Base-by-base conservation (phyloP, 2,797 vertebrate species). In the Ctenopoma multispine region DNA sequence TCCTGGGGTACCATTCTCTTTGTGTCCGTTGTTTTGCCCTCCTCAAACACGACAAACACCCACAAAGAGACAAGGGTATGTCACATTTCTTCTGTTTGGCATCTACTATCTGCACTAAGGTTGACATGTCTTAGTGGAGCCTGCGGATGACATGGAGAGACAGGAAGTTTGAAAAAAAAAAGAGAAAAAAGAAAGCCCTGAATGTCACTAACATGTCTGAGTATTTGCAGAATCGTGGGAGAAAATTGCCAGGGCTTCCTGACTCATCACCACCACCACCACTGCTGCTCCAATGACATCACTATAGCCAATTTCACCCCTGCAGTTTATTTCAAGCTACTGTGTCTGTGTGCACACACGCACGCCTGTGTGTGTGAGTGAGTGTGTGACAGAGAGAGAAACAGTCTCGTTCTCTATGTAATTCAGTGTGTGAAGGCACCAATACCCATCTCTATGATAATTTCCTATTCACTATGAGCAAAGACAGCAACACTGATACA, bases 361-460 rank as follows among this genome's bases (percentile, higher is more conserved):
- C 48, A 36, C 13, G 34, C 46, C 18, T 36, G 27, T 2, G 58
- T 31, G 54, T 48, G 58, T 31, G 54, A 40, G 59, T n/a, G 76
- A 44, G 34, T 63, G 55, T 63, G 79, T 62, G 77, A 69, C 67
- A 55, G 60, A 70, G 75, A 78, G 47, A 75, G 72, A 78, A 71
- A 82, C 67, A 66, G 54, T 38, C 58, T 71, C 34, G 38, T 57
- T 79, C 73, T 76, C 69, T 46, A 60, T 87, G 82, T 87, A 87
- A 87, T 86, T 87, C 89, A 83, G 77, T 76, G 63, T 84, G 82
- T 84, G 83, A 87, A 87, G 76, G 64, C 77, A 79, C 76, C 78
- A 75, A 87, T 89, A 85, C 80, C 86, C 80, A 92, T 93, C 89
- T 91, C 88, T 92, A 93, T 93, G 90, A 94, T 94, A 93, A 92